These are phyloP conservation scores for Loris lydekkerianus DNA, from an alignment of 2,797 vertebrate species.

Conservation along the genomic window DNA sequence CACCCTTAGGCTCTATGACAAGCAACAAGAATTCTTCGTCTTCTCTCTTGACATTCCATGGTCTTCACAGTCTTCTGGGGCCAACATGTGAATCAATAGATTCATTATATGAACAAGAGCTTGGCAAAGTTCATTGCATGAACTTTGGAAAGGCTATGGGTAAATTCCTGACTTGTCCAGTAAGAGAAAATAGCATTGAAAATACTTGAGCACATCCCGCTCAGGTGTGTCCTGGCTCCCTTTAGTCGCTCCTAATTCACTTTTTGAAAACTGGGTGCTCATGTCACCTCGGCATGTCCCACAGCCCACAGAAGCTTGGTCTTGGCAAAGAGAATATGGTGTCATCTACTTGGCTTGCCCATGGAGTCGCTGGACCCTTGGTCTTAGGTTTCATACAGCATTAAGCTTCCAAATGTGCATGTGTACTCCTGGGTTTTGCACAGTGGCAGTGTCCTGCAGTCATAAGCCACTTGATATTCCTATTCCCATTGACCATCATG, in stretches of 20 bases:
- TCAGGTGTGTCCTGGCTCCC: not conserved
- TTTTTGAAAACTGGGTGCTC: not conserved
- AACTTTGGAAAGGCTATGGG: constrained; percentile 45
- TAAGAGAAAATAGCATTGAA: constrained; percentile 33
- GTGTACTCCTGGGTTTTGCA: not conserved
- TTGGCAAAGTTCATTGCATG: constrained; percentile 30
- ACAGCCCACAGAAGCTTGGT: not conserved
- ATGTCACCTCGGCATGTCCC: not conserved
- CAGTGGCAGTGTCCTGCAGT: not conserved
- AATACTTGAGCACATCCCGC: not conserved
- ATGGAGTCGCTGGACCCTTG: not conserved
- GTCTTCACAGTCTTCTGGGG: constrained; percentile 49
- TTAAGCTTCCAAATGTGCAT: not conserved
- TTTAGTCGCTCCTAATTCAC: not conserved
- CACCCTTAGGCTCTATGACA: constrained; percentile 24
- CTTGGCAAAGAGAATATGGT: not conserved
- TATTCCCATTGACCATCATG: not conserved
- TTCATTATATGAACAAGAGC: constrained; percentile 24
- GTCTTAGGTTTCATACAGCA: not conserved
- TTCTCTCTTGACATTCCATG: constrained; percentile 57
- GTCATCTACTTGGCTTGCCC: not conserved
- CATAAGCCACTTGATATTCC: not conserved
- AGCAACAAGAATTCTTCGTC: constrained; percentile 7
- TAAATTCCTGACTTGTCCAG: constrained; percentile 59
- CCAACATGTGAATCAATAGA: constrained; percentile 61